Evolutionary conservation across 2,888 invertebrate genomes (phyloP).

Genomic region (Venustoraphidia nigricollis): DNA sequence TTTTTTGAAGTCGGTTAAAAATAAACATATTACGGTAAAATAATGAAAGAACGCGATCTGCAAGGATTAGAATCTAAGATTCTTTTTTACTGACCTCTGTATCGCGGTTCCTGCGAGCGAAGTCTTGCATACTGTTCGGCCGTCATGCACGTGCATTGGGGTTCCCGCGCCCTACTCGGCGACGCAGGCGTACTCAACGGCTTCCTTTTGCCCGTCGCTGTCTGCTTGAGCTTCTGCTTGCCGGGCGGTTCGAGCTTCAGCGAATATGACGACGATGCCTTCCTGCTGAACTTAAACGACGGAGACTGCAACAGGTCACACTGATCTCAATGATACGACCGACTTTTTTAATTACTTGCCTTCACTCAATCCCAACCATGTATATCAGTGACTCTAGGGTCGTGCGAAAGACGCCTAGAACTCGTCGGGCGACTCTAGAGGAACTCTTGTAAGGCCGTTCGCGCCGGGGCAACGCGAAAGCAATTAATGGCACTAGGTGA

Average conservation of each 20-base stretch:
- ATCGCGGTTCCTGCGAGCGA: constrained; percentile 69
- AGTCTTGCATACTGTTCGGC: constrained; percentile 81
- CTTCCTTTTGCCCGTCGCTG: constrained; percentile 47
- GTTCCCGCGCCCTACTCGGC: constrained; percentile 74
- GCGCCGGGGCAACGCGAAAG: no score
- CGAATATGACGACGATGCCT: constrained; percentile 93
- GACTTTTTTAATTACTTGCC: no score
- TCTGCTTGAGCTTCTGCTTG: constrained; percentile 46
- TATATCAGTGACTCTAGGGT: no score
- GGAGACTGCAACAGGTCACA: constrained; percentile 77
- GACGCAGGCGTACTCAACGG: constrained; percentile 88
- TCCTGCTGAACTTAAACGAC: constrained; percentile 94
- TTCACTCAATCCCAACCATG: no score
- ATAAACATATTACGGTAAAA: constrained; percentile 1
- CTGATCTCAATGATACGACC: constrained; percentile 22
- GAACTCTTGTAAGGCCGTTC: no score
- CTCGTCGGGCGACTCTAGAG: no score
- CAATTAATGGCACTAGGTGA: no score
- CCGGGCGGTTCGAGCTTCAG: constrained; percentile 82
- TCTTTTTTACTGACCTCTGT: constrained; percentile 34
- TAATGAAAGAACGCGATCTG: background rate
- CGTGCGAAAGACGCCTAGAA: no score
- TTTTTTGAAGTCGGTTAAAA: background rate
- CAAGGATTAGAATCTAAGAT: background rate
- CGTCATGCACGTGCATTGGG: constrained; percentile 91